Evolutionary conservation across 2,797 vertebrate species (phyloP).

Genomic region (Yasuhikotakia modesta): DNA sequence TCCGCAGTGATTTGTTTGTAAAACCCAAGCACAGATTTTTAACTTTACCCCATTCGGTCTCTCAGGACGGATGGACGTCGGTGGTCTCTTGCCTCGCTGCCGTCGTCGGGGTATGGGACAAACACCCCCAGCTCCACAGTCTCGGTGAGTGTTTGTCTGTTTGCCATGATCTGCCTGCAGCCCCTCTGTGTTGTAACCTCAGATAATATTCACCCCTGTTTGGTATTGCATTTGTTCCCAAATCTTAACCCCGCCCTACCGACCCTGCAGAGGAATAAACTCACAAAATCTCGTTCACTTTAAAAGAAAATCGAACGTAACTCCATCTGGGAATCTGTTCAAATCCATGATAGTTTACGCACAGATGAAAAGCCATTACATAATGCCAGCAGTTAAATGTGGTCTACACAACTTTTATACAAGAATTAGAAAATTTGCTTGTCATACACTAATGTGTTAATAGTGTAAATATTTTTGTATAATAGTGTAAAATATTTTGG

Average conservation of each 20-base stretch:
- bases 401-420: no score
- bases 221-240: conserved; percentile 50
- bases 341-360: conserved; percentile 17
- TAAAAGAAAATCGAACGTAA: conserved; percentile 34
- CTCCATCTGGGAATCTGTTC: conserved; percentile 24
- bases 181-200: not conserved
- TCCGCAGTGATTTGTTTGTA: not conserved
- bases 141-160: conserved; percentile 80
- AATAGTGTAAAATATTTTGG: no score
- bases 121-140: conserved; percentile 98
- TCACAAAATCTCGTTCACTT: conserved; percentile 38
- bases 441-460: no score
- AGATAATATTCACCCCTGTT: conserved; percentile 32
- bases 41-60: not conserved
- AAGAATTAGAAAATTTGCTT: no score
- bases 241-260: conserved; percentile 36
- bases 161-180: conserved; percentile 10
- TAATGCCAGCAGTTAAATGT: no score
- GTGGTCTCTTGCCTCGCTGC: conserved; percentile 95
- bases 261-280: conserved; percentile 43
- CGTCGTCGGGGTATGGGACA: conserved; percentile 96
- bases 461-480: no score
- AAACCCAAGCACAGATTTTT: not conserved
- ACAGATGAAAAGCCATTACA: conserved; percentile 8
- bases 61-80: conserved; percentile 91